Conservation (phyloP, 2,113 vertebrate species). For the Chloroceryle aenea region DNA sequence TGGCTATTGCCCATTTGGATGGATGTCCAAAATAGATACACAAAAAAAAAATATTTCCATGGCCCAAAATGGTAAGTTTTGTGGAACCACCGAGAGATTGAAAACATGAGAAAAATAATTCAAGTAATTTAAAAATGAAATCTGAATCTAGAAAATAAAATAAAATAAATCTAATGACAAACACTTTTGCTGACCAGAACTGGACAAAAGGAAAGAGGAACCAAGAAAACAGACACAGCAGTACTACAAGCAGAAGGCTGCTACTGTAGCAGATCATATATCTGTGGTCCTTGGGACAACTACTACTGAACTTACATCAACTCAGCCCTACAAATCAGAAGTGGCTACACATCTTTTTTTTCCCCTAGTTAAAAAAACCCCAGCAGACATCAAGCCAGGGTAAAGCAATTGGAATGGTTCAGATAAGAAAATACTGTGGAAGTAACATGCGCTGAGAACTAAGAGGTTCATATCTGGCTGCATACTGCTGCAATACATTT, state of each 20-base stretch:
- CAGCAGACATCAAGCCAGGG: background rate
- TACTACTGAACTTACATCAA: background rate
- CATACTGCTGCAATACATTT: background rate
- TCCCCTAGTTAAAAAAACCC: background rate
- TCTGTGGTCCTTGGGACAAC: background rate
- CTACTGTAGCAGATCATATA: rapidly evolving
- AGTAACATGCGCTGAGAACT: background rate
- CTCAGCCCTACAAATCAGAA: background rate
- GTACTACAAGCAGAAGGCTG: background rate
- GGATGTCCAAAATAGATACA: background rate
- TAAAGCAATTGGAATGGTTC: background rate
- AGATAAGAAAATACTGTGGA: background rate
- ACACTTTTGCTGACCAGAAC: background rate
- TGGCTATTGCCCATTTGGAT: background rate
- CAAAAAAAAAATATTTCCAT: too few species aligned
- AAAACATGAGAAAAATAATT: background rate
- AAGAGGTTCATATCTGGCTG: background rate
- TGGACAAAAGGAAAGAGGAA: background rate
- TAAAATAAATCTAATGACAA: background rate
- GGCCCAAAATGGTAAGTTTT: background rate
- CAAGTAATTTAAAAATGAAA: background rate
- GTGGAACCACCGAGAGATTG: background rate
- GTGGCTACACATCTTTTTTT: background rate
- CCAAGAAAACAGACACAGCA: background rate
- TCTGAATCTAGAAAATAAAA: background rate